Evolutionary conservation across 2,888 invertebrate species (phyloP), one percentile per base, ranked within the genome.

Genomic region (Athetis lepigone): DNA sequence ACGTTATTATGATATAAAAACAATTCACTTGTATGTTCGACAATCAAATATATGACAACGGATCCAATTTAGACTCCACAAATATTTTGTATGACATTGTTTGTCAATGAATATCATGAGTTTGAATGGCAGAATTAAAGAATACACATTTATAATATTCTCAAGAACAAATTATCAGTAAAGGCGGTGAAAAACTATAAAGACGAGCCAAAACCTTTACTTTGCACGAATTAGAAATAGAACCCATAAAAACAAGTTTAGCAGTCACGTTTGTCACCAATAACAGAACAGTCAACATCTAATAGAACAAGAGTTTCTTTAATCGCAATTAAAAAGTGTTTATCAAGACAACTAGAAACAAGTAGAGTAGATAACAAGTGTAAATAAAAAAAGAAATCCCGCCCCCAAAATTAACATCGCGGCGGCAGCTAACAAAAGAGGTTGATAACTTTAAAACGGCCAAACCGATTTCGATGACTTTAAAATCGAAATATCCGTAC

Each of bases 11-110:
- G n/a, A n/a, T n/a, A 52, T 8, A 33, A 37, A 11, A 18, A 21
- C 18, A 59, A 49, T 61, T 33, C 25, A 33, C 6, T 21, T 60
- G 16, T 40, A 13, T 59, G 16, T 36, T 13, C 16, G 7, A 19
- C 27, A 29, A n/a, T n/a, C n/a, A n/a, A n/a, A 21, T 11, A 55
- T 5, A 29, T 37, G 13, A 19, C 29, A 45, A 5, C 2, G 23
- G 16, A 25, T 45, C 5, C 19, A 39, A 33, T 37, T 13, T 11
- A 11, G 8, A 36, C 27, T 36, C 1, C 3, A 18, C 1, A n/a
- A 11, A 21, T 18, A 23, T 8, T 23, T 27, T 33, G 9, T 42
- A 19, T 33, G 11, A 9, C 13, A 36, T 59, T 25, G 19, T 61
- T 61, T n/a, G n/a, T 40, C 29, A 13, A 11, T 23, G 7, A 19